phyloP scores from a whole-genome alignment of 53 echinoderm and acorn worm species.

The Echinarachnius parma region DNA sequence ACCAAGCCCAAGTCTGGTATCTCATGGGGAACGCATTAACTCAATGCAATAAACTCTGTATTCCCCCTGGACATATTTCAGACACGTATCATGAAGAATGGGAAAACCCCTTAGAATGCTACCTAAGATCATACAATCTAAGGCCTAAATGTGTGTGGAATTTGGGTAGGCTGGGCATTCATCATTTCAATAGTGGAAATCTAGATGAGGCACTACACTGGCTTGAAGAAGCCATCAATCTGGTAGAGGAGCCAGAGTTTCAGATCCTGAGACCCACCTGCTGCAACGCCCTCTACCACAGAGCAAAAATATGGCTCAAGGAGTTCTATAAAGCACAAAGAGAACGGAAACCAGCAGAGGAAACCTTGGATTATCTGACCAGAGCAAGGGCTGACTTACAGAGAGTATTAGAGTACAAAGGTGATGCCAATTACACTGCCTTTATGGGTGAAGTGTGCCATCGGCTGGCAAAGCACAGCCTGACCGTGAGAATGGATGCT shows the following conservation, averaged over 20 bases:
- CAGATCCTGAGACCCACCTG: too few relatives aligned
- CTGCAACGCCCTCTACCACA: too few relatives aligned
- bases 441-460: too few relatives aligned
- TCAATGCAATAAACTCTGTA: not conserved
- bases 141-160: constrained; percentile 14
- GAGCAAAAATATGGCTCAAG: not conserved
- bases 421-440: not conserved
- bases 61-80: not conserved
- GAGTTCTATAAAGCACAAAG: not conserved
- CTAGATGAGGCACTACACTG: constrained; percentile 2
- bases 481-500: not conserved
- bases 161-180: constrained; percentile 5
- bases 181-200: too few relatives aligned
- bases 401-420: not conserved
- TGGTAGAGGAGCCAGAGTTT: not conserved
- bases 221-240: constrained; percentile 3
- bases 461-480: too few relatives aligned
- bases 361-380: not conserved
- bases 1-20: constrained; percentile 13
- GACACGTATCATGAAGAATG: not conserved
- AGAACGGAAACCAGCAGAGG: not conserved
- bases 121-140: constrained; percentile 7
- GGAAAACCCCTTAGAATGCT: not conserved
- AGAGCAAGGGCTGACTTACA: not conserved
- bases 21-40: constrained; percentile 24